Conservation (phyloP, 2,888 invertebrate species). For the Fissipunctia ypsillon region DNA sequence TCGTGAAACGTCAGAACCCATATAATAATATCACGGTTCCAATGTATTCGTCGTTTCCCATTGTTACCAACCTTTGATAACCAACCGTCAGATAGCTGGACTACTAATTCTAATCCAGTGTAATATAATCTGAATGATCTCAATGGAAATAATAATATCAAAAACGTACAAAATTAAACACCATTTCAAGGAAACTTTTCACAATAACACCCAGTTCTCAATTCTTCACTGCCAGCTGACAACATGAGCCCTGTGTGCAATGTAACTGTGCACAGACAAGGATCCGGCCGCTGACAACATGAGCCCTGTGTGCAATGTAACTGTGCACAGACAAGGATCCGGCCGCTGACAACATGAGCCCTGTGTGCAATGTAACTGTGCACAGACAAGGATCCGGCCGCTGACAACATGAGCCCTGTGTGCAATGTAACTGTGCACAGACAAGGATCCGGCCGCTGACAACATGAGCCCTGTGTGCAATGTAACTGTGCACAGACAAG, state of each 20-base stretch:
- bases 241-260: conserved; percentile 7
- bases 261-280: conserved; percentile 5
- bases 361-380: not conserved
- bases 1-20: too few relatives aligned
- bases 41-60: not conserved
- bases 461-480: too few relatives aligned
- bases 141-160: too few relatives aligned
- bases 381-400: conserved; percentile 9
- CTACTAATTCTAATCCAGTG: too few relatives aligned
- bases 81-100: too few relatives aligned
- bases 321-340: conserved; percentile 13
- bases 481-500: too few relatives aligned
- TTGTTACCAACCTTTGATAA: not conserved
- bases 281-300: conserved; percentile 5
- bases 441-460: conserved; percentile 6
- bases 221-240: not conserved
- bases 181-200: not conserved
- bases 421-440: conserved; percentile 4
- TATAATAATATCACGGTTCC: too few relatives aligned
- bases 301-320: conserved; percentile 9
- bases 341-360: conserved; percentile 11
- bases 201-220: not conserved
- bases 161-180: not conserved
- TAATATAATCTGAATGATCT: too few relatives aligned
- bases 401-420: conserved; percentile 11